Conservation (phyloP, 2,888 invertebrate genomes). For the Ochropleura plecta region DNA sequence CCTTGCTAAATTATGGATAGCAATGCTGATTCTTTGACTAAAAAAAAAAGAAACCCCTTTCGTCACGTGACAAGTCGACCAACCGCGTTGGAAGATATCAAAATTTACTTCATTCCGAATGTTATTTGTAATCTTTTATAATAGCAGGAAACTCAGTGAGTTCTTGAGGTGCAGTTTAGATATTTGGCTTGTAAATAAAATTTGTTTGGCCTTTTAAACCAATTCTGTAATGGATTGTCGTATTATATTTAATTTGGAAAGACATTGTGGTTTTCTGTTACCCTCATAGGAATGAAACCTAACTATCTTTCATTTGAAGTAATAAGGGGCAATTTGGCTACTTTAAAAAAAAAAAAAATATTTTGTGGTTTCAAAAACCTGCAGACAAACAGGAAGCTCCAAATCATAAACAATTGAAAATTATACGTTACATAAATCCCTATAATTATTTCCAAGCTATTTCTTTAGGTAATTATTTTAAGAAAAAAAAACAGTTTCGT, state of each 20-base stretch:
- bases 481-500: conserved; percentile 72
- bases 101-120: background rate
- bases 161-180: background rate
- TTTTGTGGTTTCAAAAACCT: conserved; percentile 21
- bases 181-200: background rate
- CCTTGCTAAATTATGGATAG: no score
- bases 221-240: conserved; percentile 38
- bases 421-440: conserved; percentile 56
- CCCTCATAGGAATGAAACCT: conserved; percentile 25
- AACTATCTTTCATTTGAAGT: conserved; percentile 47
- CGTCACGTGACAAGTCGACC: no score
- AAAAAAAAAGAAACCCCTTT: no score
- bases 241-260: conserved; percentile 46
- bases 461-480: conserved; percentile 63
- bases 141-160: conserved; percentile 16
- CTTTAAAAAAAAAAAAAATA: conserved; percentile 9
- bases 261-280: conserved; percentile 53
- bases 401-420: conserved; percentile 56
- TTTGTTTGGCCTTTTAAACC: conserved; percentile 5
- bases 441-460: conserved; percentile 56
- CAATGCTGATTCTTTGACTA: no score
- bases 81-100: background rate
- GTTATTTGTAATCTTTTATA: background rate
- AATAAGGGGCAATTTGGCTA: conserved; percentile 44
- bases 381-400: conserved; percentile 49